These are phyloP conservation scores for Limnothrissa miodon DNA, from an alignment of 2,113 vertebrate species.

Conservation along the genomic window DNA sequence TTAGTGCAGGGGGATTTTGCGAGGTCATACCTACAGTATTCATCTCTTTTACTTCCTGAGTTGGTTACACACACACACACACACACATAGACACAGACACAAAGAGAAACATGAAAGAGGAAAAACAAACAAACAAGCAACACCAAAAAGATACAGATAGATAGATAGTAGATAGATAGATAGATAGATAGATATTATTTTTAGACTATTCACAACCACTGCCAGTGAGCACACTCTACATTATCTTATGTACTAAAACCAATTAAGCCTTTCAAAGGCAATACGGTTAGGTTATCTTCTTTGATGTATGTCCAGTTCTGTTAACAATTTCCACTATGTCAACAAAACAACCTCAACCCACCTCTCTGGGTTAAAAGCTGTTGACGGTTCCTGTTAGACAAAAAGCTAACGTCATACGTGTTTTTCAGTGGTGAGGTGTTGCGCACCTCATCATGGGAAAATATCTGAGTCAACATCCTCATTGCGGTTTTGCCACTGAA, in stretches of 20 bases:
- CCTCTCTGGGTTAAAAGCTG: conserved; percentile 1
- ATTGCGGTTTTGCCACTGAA: background rate
- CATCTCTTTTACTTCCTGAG: background rate
- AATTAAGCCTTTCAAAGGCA: background rate
- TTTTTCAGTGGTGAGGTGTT: background rate
- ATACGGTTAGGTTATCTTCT: background rate
- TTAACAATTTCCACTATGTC: conserved; percentile 23
- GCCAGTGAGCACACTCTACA: background rate
- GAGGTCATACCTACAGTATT: background rate
- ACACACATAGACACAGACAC: background rate
- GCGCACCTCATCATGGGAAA: background rate
- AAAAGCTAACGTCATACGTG: background rate
- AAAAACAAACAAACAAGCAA: background rate
- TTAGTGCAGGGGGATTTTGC: background rate
- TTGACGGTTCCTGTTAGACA: conserved; percentile 16
- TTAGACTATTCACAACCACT: background rate
- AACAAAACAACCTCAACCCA: conserved; percentile 23
- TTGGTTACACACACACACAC: background rate
- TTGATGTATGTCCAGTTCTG: background rate
- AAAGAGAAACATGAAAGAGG: background rate
- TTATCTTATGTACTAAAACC: background rate
- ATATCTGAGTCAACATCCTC: background rate
- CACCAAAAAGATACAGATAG: no score
- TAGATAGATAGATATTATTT: background rate
- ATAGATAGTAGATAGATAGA: no score